phyloP scores from a whole-genome alignment of 2,888 invertebrate species.

The Lymantria dispar region DNA sequence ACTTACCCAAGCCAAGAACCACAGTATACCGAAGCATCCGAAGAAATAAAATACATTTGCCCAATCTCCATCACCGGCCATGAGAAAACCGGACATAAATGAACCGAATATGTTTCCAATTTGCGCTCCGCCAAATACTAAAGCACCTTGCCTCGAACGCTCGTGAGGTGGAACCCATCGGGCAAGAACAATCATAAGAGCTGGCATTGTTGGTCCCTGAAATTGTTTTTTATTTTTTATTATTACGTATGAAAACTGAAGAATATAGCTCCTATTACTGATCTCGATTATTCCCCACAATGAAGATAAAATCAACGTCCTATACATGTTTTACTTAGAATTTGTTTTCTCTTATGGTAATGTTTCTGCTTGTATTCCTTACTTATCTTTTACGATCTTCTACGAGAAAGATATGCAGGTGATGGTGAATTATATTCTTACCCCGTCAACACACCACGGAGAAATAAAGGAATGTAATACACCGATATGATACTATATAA shows the following conservation, averaged over 20 bases:
- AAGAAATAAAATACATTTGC: conserved; percentile 84
- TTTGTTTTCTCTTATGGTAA: no score
- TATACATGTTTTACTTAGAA: no score
- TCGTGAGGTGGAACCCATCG: conserved; percentile 84
- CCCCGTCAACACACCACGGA: no score
- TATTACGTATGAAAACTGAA: not conserved
- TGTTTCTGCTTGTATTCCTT: no score
- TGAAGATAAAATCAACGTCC: no score
- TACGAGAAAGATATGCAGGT: no score
- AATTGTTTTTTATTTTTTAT: conserved; percentile 23
- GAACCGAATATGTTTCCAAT: conserved; percentile 82
- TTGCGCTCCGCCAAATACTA: conserved; percentile 84
- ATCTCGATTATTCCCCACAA: no score
- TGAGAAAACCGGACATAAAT: conserved; percentile 79
- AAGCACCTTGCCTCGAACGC: conserved; percentile 81
- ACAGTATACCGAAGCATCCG: conserved; percentile 80
- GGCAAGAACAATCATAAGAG: conserved; percentile 84
- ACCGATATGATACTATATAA: no score
- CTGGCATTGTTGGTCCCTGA: conserved; percentile 89
- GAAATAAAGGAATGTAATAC: no score
- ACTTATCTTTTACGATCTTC: no score
- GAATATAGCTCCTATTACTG: no score
- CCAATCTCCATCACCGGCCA: conserved; percentile 80
- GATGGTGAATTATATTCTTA: no score
- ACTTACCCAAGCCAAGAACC: conserved; percentile 80